Base-by-base conservation (phyloP, 1,140 invertebrate species). In the Vanessa tameamea region DNA sequence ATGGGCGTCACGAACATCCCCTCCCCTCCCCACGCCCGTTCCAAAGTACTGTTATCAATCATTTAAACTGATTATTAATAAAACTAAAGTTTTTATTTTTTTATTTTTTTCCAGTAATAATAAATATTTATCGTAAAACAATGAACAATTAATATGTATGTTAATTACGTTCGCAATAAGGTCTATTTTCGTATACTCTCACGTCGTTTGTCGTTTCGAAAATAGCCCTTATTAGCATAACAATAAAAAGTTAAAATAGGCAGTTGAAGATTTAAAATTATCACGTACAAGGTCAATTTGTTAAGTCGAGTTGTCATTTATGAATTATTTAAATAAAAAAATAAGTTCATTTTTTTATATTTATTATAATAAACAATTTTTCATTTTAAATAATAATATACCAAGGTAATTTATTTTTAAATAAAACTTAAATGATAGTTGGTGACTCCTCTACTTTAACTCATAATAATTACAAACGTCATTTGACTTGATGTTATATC, bases 401-500 rank as follows among this genome's bases (percentile, higher is more conserved):
- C 23, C 7, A 31, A 61, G 6, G 12, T 61, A 8, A 16, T 53
- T 53, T 20, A 0, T 16, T 8, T 53, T 53, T 4, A 23, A 37
- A 61, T 37, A 5, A 15, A 37, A 13, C 26, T 61, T 7, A 26
- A 61, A 37, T 12, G 15, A 37, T 61, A 8, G 57, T 16, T n/a
- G 59, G 65, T 69, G 61, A 66, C 37, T 69, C 68, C 73, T 71
- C 64, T 75, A 78, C 72, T 81, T 78, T 78, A 75, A 79, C 55
- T 78, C 57, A 74, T 80, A 78, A 78, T 83, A 82, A 85, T 87
- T 86, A 83, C 74, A 81, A 85, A 85, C 79, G 76, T 83, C 79
- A 82, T 82, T 77, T n/a, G 55, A 77, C 72, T 82, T 81, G 86
- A 86, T 85, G 87, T 81, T 74, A 84, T 87, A 85, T 90, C 86